These are phyloP conservation scores for Hetaerina titia DNA, from an alignment of 2,888 invertebrate species.

Conservation along the genomic window DNA sequence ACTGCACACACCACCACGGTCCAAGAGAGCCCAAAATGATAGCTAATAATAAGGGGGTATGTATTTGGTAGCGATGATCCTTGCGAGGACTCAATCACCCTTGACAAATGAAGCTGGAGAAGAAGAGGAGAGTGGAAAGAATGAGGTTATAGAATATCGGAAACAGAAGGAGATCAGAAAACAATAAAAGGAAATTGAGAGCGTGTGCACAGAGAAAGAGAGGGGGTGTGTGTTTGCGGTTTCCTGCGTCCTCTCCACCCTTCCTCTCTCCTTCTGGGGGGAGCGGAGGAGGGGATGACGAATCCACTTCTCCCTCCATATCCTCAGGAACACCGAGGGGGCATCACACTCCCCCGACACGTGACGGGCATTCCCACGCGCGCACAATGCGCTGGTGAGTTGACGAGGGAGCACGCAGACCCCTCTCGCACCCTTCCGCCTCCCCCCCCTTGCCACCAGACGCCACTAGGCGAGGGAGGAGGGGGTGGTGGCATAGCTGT, in stretches of 20 bases:
- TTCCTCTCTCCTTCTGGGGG: not conserved
- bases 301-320: not conserved
- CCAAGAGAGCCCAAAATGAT: not conserved
- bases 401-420: not conserved
- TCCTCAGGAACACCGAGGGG: not conserved
- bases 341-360: not conserved
- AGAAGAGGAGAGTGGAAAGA: not conserved
- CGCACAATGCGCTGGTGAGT: not conserved
- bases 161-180: not conserved
- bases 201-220: not conserved
- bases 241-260: not conserved
- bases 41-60: not conserved
- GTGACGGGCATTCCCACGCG: slow-evolving; percentile 27
- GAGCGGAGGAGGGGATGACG: too few relatives aligned
- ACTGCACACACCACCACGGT: too few relatives aligned
- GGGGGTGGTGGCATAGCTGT: not conserved
- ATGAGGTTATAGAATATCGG: not conserved
- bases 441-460: too few relatives aligned
- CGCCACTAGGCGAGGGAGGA: not conserved
- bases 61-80: not conserved
- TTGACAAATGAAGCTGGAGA: not conserved
- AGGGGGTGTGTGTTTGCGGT: not conserved
- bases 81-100: not conserved
- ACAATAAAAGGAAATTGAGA: not conserved
- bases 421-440: too few relatives aligned